Evolutionary conservation across 2,888 invertebrate species (phyloP), one percentile per base, ranked within the genome.

Genomic region (Hirtodrosophila trivittata): DNA sequence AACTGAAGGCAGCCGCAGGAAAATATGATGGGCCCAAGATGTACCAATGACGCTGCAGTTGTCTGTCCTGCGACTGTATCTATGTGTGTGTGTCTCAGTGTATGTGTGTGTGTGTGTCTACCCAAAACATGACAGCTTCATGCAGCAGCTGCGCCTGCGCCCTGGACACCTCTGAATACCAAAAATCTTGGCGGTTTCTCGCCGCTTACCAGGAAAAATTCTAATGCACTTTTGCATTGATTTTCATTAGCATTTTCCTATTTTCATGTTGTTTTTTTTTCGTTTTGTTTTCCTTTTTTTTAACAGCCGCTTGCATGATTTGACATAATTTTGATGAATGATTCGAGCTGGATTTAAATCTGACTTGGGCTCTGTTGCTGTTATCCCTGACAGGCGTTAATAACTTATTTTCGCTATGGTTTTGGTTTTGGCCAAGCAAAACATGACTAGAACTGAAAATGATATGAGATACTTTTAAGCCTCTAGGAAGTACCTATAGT

Each of bases 51-150:
- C 73, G 76, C 32, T 66, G 78, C 78, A 74, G 55, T 52, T 66
- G 76, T 71, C 76, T 60, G 69, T 32, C 45, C 38, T 46, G 39
- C n/a, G 14, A 21, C 37, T 55, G 58, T 62, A 38, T n/a, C 9
- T 25, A 14, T 46, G 21, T 16, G 56, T 32, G 9, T 35, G 14
- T 5, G 6, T 51, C 18, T 60, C 32, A 6, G 38, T 21, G 10
- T 42, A 37, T 50, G 13, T 32, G 38, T 33, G 0, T 28, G 18
- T 50, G 16, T 46, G 49, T 73, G 78, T 85, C 80, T 75, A 72
- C 75, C 74, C 72, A 81, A 60, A 83, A 86, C 86, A 86, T 87
- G 86, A 86, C 87, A 84, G 86, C 86, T 82, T 87, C 87, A 83
- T 86, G 86, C 43, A 32, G 54, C 78, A 73, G 71, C 75, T 75